Base-by-base conservation (phyloP, 2,113 vertebrate genomes). In the Panthera tigris region DNA sequence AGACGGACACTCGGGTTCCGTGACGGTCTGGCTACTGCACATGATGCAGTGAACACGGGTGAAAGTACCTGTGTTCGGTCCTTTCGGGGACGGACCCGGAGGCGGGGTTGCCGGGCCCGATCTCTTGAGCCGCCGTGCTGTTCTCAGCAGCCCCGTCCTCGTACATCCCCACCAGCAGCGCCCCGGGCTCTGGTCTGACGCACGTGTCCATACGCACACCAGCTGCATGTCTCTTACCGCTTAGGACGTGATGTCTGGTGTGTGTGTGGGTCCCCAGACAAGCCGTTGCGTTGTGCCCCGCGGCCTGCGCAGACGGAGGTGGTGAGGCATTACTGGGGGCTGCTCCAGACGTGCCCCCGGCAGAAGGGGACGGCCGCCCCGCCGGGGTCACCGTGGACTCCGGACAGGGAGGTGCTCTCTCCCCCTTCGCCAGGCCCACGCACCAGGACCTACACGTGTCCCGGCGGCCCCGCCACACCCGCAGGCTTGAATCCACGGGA, bases 171-270 rank as follows among this genome's bases (percentile, higher is more conserved):
- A 4, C 23, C 41, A 7, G 4, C 27, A 0, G 45, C 1, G 1
- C 61, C 1, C 55, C 0, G 66, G n/a, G 39, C 11, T 16, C 93
- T 4, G 1, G 0, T 5, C 8, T 9, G 31, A 19, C 15, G 36
- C 18, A 8, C 0, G 0, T 14, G 10, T 25, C 25, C 11, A 0
- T 1, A 13, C 13, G 15, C 5, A 9, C 39, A 66, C n/a, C n/a
- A 3, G 18, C 3, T 1, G 31, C 50, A 5, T 1, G 27, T 57
- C 36, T 31, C 65, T 45, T 36, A 2, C 27, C 1, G 0, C 4
- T 6, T 0, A 4, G 9, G 3, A 0, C 4, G 10, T 39, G 16
- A 4, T 1, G 0, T 8, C 83, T 1, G 12, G 5, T 1, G 1
- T n/a, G 7, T 23, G 12, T 45, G 12, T 23, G 33, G 41, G 55